Base-by-base conservation (phyloP, 1,140 invertebrate genomes). In the Solenopsis invicta region DNA sequence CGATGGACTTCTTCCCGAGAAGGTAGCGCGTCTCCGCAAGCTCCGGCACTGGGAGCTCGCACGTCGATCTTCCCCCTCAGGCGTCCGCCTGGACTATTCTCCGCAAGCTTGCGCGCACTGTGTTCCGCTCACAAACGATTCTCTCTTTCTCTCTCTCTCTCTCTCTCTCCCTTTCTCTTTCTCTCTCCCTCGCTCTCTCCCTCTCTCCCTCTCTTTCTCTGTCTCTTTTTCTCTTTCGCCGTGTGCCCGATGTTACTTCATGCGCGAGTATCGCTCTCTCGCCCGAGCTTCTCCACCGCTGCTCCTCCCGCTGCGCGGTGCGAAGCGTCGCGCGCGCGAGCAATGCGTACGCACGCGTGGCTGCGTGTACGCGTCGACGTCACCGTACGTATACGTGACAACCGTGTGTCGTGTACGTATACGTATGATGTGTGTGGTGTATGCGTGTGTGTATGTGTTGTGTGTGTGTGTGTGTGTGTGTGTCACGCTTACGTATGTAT, bases 11-110 rank as follows among this genome's bases (percentile, higher is more conserved):
- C 34, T 56, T 41, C 21, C 54, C 69, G 69, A 84, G 80, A 61
- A 75, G 80, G 37, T 82, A 80, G 76, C 64, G 80, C 69, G 78
- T 45, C 72, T 77, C 64, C 64, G 56, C 67, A 45, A 69, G 34
- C 64, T 64, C 50, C 80, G 52, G 34, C 64, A 62, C 66, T 52
- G 24, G 1, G 21, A 24, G 34, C 56, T 62, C 56, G 56, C 52
- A 62, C 80, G 81, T 54, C 61, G 71, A 77, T 45, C 37, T 85
- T 78, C 54, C 52, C 59, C 72, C 18, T 86, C 80, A 52, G 18
- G 21, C 67, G 67, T 62, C 13, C 74, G 72, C 18, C 52, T 56
- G 48, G 61, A 21, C 24, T 37, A 18, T 81, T 29, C 45, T 85
- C 50, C 21, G 41, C 50, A 66, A 50, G 52, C 67, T 59, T 85